Evolutionary conservation across 1,140 invertebrate genomes (phyloP).

Genomic region (Leptinotarsa lineolata): DNA sequence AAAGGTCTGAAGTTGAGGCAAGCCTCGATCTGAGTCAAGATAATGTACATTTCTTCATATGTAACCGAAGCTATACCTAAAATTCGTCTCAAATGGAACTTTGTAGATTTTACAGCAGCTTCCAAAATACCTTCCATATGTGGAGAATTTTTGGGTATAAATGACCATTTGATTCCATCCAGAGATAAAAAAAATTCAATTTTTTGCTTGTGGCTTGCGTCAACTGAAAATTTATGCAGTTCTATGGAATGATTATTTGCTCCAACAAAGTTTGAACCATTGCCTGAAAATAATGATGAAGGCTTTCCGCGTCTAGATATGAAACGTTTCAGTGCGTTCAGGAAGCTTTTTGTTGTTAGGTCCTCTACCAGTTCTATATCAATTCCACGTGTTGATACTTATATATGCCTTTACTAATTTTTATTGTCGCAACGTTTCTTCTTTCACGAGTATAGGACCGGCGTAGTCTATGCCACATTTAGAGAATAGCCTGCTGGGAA

Average conservation of each 20-base stretch:
- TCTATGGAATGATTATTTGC: slow-evolving; percentile 26
- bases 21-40: too few relatives aligned
- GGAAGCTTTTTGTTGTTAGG: slow-evolving; percentile 34
- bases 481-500: slow-evolving; percentile 47
- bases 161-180: slow-evolving; percentile 28
- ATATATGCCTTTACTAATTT: slow-evolving; percentile 29
- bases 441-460: slow-evolving; percentile 33
- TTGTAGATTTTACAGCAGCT: too few relatives aligned
- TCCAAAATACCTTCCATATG: slow-evolving; percentile 47
- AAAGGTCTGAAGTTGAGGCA: too few relatives aligned
- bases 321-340: slow-evolving; percentile 48
- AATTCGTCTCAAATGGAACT: too few relatives aligned
- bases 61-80: too few relatives aligned
- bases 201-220: slow-evolving; percentile 12
- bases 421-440: slow-evolving; percentile 15
- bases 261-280: slow-evolving; percentile 30
- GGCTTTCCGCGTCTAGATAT: slow-evolving; percentile 43
- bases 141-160: slow-evolving; percentile 28
- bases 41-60: too few relatives aligned
- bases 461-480: slow-evolving; percentile 39
- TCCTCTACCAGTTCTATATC: slow-evolving; percentile 29
- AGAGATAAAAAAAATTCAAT: not conserved
- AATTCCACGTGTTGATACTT: slow-evolving; percentile 24
- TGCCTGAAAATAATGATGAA: slow-evolving; percentile 37
- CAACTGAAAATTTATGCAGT: slow-evolving; percentile 23